Percentiles rank a stretch among this genome's conserved stretches.
Conservation (phyloP, 64 coral and sea anemone genomes). For the Astreopora myriophthalma region DNA sequence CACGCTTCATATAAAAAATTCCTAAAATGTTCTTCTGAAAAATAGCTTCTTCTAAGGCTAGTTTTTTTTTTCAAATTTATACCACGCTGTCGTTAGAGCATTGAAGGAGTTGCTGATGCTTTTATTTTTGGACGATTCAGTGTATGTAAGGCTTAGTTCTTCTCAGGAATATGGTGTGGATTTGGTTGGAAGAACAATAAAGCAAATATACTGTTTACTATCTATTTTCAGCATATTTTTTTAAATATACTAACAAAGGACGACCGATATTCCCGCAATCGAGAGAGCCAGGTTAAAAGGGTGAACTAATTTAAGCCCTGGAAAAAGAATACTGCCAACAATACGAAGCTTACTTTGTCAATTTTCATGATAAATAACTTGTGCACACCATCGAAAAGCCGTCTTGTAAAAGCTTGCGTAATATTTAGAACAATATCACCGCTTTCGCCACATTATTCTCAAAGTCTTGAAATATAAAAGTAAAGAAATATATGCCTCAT, state of each 20-base stretch:
- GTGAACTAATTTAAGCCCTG: neutral
- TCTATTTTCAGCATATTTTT: neutral
- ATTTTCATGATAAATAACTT: neutral
- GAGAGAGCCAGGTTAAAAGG: neutral
- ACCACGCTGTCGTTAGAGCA: neutral
- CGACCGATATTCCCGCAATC: neutral
- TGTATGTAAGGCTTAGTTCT: neutral
- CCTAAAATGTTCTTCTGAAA: too few relatives aligned
- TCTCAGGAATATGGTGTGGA: neutral
- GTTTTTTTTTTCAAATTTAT: too few relatives aligned
- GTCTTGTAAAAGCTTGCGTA: neutral
- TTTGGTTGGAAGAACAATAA: neutral
- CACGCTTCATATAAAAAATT: too few relatives aligned
- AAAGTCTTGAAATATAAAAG: too few relatives aligned
- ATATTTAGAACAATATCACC: too few relatives aligned
- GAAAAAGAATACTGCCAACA: neutral
- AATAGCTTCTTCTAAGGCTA: neutral
- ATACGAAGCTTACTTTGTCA: neutral
- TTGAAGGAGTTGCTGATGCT: too few relatives aligned
- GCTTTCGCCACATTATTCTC: too few relatives aligned
- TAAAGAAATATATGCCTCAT: too few relatives aligned
- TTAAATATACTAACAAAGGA: conserved; percentile 17
- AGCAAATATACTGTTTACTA: neutral
- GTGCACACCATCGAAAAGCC: too few relatives aligned
- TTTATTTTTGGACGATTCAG: neutral